Conservation (phyloP, 2,888 invertebrate species). For the Ametastegia equiseti region DNA sequence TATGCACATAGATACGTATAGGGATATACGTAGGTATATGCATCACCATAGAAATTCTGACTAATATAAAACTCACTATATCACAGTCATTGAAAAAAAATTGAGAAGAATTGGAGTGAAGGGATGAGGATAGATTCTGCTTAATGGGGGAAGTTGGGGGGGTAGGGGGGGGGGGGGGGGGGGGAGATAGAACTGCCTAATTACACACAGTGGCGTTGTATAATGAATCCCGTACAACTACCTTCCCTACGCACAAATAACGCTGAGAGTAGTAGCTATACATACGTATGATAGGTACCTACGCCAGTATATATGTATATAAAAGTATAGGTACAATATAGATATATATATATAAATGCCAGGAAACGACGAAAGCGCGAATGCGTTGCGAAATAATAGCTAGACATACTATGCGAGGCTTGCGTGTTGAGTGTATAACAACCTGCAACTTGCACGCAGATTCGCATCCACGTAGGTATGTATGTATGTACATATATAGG, state of each 20-base stretch:
- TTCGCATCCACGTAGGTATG: background rate
- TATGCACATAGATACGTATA: no score
- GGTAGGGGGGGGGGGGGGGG: background rate
- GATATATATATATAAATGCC: background rate
- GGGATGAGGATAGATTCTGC: no score
- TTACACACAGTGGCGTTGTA: constrained; percentile 33
- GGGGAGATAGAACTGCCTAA: constrained; percentile 15
- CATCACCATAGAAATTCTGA: no score
- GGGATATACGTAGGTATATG: no score
- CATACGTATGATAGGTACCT: background rate
- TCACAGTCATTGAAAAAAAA: no score
- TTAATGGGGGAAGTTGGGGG: background rate
- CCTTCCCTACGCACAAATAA: constrained; percentile 15
- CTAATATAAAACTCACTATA: no score
- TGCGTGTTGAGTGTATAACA: constrained; percentile 27
- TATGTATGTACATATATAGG: no score
- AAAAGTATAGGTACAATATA: background rate
- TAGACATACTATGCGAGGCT: constrained; percentile 15
- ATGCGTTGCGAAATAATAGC: constrained; percentile 26
- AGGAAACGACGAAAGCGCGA: constrained; percentile 28
- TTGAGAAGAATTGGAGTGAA: no score
- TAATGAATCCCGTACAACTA: constrained; percentile 20
- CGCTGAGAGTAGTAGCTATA: background rate
- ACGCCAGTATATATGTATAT: background rate
- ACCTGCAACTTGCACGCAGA: constrained; percentile 15